phyloP scores from a whole-genome alignment of 2,113 vertebrate genomes.

The Eira barbara region DNA sequence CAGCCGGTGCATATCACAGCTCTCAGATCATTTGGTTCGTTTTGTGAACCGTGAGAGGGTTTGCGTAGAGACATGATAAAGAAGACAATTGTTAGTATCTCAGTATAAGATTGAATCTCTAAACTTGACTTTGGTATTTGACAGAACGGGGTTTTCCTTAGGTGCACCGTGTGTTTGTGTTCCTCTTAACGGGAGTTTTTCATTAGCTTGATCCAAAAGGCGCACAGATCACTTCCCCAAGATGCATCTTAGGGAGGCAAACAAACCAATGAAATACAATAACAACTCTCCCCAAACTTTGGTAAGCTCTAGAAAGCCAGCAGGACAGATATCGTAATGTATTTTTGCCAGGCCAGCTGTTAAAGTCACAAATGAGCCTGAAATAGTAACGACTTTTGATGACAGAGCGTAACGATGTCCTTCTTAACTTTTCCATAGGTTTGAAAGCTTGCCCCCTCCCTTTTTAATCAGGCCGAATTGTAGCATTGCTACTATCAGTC shows the following conservation, averaged over 20 bases:
- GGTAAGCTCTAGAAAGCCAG: conserved; percentile 28
- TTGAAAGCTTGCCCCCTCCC: not conserved
- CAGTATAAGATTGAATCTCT: not conserved
- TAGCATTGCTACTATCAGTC: not conserved
- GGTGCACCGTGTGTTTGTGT: not conserved
- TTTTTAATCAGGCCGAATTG: not conserved
- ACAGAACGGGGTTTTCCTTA: not conserved
- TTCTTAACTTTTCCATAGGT: conserved; percentile 52
- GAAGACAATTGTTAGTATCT: not conserved
- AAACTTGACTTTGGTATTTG: conserved; percentile 15
- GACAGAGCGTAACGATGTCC: conserved; percentile 39
- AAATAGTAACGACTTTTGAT: conserved; percentile 56
- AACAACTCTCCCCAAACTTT: not conserved
- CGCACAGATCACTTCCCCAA: not conserved
- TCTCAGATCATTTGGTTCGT: not conserved
- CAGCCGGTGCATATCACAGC: not conserved
- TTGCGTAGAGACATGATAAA: not conserved
- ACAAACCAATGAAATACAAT: not conserved
- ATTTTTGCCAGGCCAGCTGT: conserved; percentile 45
- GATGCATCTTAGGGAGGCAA: not conserved
- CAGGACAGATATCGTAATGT: conserved; percentile 38
- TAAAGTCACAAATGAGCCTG: conserved; percentile 28
- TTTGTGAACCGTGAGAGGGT: not conserved
- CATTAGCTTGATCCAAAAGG: not conserved
- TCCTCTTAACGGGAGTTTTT: not conserved